Evolutionary conservation across 2,888 invertebrate species (phyloP).

Genomic region (Dysmachus trigonus): DNA sequence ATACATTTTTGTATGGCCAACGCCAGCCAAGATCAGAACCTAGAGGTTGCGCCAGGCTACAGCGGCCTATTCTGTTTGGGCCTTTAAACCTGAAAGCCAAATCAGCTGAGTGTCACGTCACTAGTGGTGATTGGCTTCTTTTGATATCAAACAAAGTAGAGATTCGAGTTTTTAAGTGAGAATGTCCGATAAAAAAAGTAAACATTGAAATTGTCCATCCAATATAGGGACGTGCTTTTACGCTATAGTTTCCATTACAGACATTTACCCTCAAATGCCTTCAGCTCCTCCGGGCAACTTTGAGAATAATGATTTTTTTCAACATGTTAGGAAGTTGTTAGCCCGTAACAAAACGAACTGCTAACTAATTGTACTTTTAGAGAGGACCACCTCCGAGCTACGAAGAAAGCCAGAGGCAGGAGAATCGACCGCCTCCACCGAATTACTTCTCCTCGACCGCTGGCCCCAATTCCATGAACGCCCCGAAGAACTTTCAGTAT

Average conservation of each 20-base stretch:
- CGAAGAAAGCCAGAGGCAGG: constrained; percentile 58
- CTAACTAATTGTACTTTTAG: constrained; percentile 48
- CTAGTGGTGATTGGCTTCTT: neutral
- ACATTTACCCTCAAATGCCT: neutral
- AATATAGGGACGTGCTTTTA: neutral
- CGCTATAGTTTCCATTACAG: neutral
- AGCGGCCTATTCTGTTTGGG: too few species aligned
- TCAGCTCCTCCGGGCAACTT: neutral
- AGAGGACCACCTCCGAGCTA: constrained; percentile 61
- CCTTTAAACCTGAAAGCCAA: neutral
- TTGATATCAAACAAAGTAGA: constrained; percentile 1
- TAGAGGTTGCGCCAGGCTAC: too few species aligned
- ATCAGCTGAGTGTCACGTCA: constrained; percentile 24
- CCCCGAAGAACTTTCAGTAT: neutral
- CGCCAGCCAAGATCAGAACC: too few species aligned
- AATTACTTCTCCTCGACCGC: constrained; percentile 11
- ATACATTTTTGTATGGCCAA: too few species aligned
- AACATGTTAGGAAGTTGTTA: neutral
- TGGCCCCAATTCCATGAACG: neutral
- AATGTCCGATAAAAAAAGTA: constrained; percentile 30
- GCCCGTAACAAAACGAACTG: neutral
- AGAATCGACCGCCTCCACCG: constrained; percentile 35
- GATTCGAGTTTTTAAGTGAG: neutral
- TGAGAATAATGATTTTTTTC: constrained; percentile 4
- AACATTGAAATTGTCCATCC: neutral